phyloP scores from a whole-genome alignment of 1,140 invertebrate species.

The Drosophila triauraria region DNA sequence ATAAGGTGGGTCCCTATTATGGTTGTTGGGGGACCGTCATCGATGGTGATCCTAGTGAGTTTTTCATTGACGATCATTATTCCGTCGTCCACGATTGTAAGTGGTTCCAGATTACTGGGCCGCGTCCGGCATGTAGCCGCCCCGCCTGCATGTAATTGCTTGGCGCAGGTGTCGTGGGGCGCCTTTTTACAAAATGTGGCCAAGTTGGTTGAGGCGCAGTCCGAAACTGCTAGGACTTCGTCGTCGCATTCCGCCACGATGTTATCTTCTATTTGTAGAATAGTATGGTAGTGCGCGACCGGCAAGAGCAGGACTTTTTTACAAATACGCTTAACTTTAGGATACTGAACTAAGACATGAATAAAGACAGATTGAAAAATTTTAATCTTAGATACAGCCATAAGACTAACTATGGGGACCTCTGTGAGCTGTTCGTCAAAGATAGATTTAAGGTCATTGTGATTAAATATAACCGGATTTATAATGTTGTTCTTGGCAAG shows the following conservation, averaged over 20 bases:
- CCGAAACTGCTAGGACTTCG: neutral
- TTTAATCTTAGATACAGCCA: neutral
- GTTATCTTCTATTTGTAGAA: too few species aligned
- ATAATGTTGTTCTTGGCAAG: slow-evolving; percentile 8
- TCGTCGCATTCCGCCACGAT: neutral
- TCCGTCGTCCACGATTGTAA: neutral
- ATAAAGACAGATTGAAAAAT: neutral
- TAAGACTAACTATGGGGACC: neutral
- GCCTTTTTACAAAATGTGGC: neutral
- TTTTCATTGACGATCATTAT: slow-evolving; percentile 2
- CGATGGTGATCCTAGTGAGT: slow-evolving; percentile 2
- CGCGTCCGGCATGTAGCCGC: slow-evolving; percentile 1
- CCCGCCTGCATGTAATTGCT: neutral
- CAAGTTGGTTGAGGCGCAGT: neutral
- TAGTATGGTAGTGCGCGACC: too few species aligned
- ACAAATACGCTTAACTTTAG: too few species aligned
- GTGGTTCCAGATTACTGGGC: neutral
- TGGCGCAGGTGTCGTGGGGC: slow-evolving; percentile 1
- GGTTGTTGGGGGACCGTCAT: slow-evolving; percentile 5
- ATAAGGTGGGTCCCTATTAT: slow-evolving; percentile 6
- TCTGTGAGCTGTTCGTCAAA: neutral
- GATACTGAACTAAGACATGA: neutral
- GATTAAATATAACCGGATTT: neutral
- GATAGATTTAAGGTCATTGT: neutral
- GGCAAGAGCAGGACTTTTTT: too few species aligned